Conservation (phyloP, 2,797 vertebrate genomes). For the Sternotherus odoratus region DNA sequence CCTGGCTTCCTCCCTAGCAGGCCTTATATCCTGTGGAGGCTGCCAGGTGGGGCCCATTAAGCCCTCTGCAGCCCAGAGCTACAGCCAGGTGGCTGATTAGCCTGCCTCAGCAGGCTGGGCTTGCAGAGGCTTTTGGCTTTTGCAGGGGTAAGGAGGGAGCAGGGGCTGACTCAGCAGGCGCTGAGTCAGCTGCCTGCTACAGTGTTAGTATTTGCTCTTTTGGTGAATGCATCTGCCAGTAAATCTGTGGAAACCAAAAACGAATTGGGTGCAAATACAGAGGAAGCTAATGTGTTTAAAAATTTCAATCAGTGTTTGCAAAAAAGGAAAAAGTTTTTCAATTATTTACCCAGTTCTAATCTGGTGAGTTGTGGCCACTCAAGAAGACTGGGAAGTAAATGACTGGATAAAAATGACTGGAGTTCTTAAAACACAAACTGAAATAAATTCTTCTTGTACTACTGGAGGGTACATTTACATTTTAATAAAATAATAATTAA, state of each 20-base stretch:
- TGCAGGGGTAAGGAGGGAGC: too few relatives aligned
- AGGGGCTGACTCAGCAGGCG: too few relatives aligned
- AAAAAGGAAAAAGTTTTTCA: neutral
- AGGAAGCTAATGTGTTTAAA: neutral
- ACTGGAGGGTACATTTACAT: neutral
- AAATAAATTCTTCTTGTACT: constrained; percentile 20
- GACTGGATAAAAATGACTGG: fast-evolving
- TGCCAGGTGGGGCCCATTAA: too few relatives aligned
- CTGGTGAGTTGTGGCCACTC: neutral
- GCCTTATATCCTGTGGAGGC: too few relatives aligned
- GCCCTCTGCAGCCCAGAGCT: too few relatives aligned
- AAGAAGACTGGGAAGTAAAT: neutral
- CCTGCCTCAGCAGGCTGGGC: too few relatives aligned
- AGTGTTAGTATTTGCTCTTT: neutral
- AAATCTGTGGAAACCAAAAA: neutral
- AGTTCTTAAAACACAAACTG: neutral
- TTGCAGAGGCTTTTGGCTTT: too few relatives aligned
- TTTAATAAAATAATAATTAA: neutral
- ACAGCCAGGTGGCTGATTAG: too few relatives aligned
- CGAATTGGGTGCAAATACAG: neutral
- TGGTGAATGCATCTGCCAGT: neutral
- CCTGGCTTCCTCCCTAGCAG: too few relatives aligned
- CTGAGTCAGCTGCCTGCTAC: too few relatives aligned
- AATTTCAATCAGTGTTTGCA: neutral
- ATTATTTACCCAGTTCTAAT: neutral